phyloP scores from a whole-genome alignment of 2,113 vertebrate species.

The Helogale parvula region DNA sequence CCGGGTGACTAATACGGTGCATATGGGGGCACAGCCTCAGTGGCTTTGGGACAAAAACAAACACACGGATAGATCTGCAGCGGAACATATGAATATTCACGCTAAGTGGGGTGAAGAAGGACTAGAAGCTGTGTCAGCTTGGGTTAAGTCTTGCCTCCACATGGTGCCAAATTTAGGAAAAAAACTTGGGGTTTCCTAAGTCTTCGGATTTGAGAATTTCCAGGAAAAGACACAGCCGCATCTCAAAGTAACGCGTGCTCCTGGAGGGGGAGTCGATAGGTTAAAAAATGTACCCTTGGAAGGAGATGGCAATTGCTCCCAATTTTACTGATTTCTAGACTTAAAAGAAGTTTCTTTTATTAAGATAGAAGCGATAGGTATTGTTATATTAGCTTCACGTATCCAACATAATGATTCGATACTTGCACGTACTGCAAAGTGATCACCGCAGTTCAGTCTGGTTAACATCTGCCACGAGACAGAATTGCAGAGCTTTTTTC shows the following conservation, averaged over 20 bases:
- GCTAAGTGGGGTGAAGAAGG: background rate
- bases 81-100: background rate
- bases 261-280: background rate
- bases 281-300: background rate
- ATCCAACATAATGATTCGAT: background rate
- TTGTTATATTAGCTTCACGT: background rate
- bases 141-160: background rate
- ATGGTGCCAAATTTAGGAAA: background rate
- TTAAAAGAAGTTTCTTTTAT: background rate
- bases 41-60: background rate
- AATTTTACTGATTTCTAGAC: background rate
- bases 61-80: background rate
- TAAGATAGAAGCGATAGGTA: background rate
- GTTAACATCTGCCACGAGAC: background rate
- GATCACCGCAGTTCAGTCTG: background rate
- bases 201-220: background rate
- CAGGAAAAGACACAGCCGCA: background rate
- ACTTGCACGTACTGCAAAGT: background rate
- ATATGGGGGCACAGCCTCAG: accelerated
- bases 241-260: background rate
- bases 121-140: background rate
- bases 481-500: background rate
- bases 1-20: background rate
- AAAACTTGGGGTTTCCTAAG: background rate
- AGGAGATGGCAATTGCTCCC: background rate